Conservation (phyloP, 2,113 vertebrate genomes). For the Perognathus longimembris region DNA sequence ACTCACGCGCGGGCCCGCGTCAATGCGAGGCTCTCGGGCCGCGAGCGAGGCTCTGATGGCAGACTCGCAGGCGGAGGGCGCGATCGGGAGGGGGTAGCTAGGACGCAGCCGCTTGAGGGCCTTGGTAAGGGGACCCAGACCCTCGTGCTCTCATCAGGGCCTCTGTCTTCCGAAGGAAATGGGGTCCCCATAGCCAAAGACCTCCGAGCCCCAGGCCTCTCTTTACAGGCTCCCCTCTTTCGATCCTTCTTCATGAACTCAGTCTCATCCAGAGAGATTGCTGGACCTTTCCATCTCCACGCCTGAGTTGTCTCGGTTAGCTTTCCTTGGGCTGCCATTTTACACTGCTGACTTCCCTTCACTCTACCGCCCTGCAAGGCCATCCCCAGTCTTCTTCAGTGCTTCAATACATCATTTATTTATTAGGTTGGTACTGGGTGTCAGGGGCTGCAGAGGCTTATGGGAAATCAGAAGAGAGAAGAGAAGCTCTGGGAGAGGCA, state of each 20-base stretch:
- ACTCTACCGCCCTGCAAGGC: not conserved
- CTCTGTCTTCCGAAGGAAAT: not conserved
- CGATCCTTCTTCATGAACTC: not conserved
- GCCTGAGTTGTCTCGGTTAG: not conserved
- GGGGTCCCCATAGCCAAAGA: not conserved
- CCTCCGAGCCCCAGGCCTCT: not conserved
- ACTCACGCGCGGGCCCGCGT: conserved; percentile 85
- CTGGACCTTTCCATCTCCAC: not conserved
- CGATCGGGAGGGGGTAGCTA: not conserved
- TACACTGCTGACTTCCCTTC: not conserved
- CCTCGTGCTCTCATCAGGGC: not conserved
- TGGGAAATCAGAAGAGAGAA: not conserved
- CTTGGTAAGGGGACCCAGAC: not conserved
- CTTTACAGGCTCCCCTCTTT: not conserved
- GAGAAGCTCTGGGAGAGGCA: not conserved
- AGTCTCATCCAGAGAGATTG: no score
- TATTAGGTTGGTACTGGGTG: not conserved
- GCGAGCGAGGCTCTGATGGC: conserved; percentile 60
- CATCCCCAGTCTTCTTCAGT: not conserved
- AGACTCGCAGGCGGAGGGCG: not conserved
- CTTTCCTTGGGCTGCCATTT: not conserved
- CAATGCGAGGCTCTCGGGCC: conserved; percentile 74
- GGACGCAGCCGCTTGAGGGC: not conserved
- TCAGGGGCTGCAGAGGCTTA: not conserved
- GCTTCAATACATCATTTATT: not conserved